phyloP scores from a whole-genome alignment of 2,113 vertebrate genomes.

The Amazona guildingii region DNA sequence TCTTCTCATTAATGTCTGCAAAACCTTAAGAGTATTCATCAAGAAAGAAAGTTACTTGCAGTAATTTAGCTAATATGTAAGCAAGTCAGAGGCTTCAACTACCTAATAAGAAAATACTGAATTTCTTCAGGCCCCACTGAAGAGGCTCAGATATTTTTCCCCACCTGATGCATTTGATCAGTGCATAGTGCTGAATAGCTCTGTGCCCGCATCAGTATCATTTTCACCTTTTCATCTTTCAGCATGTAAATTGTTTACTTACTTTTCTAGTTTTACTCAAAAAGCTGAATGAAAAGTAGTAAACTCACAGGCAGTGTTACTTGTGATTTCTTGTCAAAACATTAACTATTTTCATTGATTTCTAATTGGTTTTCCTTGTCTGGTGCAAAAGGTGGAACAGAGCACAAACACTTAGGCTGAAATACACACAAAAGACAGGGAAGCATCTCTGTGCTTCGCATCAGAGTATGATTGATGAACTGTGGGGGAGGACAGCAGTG shows the following conservation, averaged over 20 bases:
- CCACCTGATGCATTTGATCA: neutral
- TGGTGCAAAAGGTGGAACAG: neutral
- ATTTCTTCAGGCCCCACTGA: neutral
- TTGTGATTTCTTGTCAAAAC: neutral
- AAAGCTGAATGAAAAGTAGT: neutral
- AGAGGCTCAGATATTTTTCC: neutral
- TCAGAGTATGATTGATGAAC: neutral
- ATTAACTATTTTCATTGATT: neutral
- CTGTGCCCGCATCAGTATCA: neutral
- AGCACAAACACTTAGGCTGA: neutral
- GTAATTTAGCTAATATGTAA: neutral
- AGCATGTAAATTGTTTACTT: neutral
- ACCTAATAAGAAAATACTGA: neutral
- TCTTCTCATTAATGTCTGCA: neutral
- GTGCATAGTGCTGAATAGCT: neutral
- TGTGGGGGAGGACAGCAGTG: neutral
- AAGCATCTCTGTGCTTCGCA: neutral
- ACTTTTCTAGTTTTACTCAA: neutral
- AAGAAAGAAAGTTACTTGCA: neutral
- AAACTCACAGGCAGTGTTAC: neutral
- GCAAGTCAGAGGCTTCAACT: neutral
- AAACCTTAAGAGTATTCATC: neutral
- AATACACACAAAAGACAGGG: neutral
- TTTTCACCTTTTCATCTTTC: neutral
- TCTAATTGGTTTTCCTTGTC: neutral